Evolutionary conservation across 2,888 invertebrate genomes (phyloP).

Genomic region (Caenorhabditis angaria): DNA sequence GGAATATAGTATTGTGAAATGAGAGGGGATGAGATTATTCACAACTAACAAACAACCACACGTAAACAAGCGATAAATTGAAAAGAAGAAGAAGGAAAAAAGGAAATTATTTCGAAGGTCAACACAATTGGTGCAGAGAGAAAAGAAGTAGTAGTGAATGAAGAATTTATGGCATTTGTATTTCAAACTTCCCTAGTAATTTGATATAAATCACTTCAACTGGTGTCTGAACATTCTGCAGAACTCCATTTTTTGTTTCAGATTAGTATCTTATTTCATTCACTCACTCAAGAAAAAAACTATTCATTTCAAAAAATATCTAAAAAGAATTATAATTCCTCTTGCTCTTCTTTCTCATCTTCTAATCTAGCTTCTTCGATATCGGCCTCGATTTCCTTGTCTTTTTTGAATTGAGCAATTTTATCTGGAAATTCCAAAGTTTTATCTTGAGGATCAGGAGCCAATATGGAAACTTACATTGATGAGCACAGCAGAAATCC

Average conservation of each 20-base stretch:
- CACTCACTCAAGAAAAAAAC: not conserved
- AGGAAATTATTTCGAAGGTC: not conserved
- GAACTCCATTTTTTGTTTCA: not conserved
- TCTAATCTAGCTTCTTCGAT: conserved; percentile 38
- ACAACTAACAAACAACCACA: not conserved
- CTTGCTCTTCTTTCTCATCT: conserved; percentile 15
- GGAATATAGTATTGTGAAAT: not conserved
- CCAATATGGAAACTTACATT: conserved; percentile 43
- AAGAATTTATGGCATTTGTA: not conserved
- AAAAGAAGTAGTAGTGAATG: not conserved
- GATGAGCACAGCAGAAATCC: conserved; percentile 63
- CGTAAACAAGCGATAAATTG: conserved; percentile 1
- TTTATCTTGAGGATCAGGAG: not conserved
- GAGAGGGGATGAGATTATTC: not conserved
- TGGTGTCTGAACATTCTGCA: too few species aligned
- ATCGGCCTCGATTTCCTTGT: conserved; percentile 40
- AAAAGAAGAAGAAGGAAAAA: not conserved
- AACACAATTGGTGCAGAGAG: not conserved
- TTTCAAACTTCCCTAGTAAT: too few species aligned
- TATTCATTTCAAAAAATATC: not conserved
- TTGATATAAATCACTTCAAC: too few species aligned
- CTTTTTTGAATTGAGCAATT: conserved; percentile 33
- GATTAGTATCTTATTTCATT: not conserved
- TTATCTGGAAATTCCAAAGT: conserved; percentile 17
- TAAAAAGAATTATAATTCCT: conserved; percentile 25